Base-by-base conservation (phyloP, 53 echinoderm and acorn worm genomes). In the Luidia sarsii region DNA sequence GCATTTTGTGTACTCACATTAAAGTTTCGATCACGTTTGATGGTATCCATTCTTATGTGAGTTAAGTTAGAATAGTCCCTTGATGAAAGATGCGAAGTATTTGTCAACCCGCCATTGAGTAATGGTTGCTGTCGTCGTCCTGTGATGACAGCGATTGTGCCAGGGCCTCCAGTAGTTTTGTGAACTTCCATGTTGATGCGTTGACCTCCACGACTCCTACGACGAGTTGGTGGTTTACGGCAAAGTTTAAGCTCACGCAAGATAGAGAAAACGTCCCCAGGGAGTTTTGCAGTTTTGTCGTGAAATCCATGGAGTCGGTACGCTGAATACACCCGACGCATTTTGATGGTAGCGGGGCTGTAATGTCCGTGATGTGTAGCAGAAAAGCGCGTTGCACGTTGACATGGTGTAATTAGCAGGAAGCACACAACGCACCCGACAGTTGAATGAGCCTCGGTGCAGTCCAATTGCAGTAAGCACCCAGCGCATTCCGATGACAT, bases 191-290 rank as follows among this genome's bases (percentile, higher is more conserved):
- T 6, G 33, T 38, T 1, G 22, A 8, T 22, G 65, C 39, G 1
- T 20, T 23, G 1, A 11, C 19, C 67, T 14, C 27, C 15, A 29
- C 39, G 1, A 27, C 48, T 11, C 28, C 28, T 6, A 15, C 67
- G 29, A 29, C 46, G 67, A 2, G 30, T 67, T 0, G 67, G 43
- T 20, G 67, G 67, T 28, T 11, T 67, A 3, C 46, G 67, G 11
- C 67, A 67, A 3, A 67, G 38, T 1, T 67, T 67, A 29, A 67
- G 28, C 13, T 67, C 67, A 18, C 67, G 46, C 36, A 67, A 30
- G 20, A 28, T 67, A 4, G 48, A 23, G 28, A 29, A 67, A 39
- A 67, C 30, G 14, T 23, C 24, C 14, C 2, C 28, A 13, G 67
- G 48, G n/a, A 67, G 67, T 67, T 45, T 67, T 14, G 16, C 48